Percentiles rank a stretch among this genome's conserved stretches.
Evolutionary conservation across 2,888 invertebrate species (phyloP).

Genomic region (Pegoplata infirma): DNA sequence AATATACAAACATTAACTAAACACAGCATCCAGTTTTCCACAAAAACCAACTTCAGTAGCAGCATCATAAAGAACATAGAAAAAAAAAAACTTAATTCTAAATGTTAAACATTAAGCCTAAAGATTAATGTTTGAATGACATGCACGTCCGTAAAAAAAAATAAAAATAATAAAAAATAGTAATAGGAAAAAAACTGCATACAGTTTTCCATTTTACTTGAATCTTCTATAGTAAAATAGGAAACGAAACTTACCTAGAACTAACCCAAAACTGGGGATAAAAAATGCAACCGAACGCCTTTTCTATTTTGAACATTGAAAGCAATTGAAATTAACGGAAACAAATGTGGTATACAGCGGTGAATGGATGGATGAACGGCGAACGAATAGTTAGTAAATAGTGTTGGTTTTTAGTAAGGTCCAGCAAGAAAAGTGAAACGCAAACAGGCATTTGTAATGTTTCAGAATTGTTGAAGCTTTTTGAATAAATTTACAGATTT

Average conservation of each 20-base stretch:
- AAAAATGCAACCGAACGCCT: conserved; percentile 14
- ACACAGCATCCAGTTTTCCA: conserved; percentile 24
- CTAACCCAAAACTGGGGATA: conserved; percentile 27
- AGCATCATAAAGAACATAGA: neutral
- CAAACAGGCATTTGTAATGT: too few relatives aligned
- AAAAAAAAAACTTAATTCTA: conserved; percentile 28
- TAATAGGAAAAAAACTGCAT: conserved; percentile 46
- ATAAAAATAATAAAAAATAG: too few relatives aligned
- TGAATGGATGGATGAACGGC: conserved; percentile 36
- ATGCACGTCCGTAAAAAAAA: conserved; percentile 55
- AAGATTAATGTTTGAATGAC: conserved; percentile 59
- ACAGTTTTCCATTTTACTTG: conserved; percentile 31
- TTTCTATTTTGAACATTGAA: conserved; percentile 47
- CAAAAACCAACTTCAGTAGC: neutral
- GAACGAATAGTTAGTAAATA: conserved; percentile 37
- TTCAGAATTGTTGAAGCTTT: too few relatives aligned
- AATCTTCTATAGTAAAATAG: conserved; percentile 15
- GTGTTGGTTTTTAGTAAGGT: conserved; percentile 38
- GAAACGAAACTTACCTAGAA: conserved; percentile 42
- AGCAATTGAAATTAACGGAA: conserved; percentile 61
- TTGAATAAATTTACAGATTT: too few relatives aligned
- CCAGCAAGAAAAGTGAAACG: too few relatives aligned
- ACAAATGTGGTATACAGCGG: conserved; percentile 50
- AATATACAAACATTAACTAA: conserved; percentile 38
- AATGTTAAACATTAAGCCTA: conserved; percentile 52